A percentile compares a stretch with the other conserved stretches of the same genome.
These are phyloP conservation scores for Aspidiotus rigidus DNA, from an alignment of 2,888 invertebrate species.

Conservation along the genomic window DNA sequence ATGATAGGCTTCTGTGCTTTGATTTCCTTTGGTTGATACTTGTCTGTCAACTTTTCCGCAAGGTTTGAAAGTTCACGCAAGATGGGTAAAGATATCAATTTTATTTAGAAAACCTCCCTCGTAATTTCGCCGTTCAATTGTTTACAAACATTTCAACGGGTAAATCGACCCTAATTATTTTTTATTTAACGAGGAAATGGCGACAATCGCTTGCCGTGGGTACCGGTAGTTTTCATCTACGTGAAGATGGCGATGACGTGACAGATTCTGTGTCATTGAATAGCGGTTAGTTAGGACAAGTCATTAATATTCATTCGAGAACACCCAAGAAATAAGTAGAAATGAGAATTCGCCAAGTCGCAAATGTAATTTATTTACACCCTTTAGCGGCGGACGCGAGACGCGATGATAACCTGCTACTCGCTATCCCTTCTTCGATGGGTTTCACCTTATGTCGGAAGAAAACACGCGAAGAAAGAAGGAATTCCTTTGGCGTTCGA, in stretches of 20 bases:
- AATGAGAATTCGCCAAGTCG: constrained; percentile 34
- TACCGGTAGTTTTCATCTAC: too few species aligned
- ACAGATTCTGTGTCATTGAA: constrained; percentile 4
- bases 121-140: too few species aligned
- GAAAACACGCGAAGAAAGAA: neutral
- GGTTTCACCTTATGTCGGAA: constrained; percentile 3
- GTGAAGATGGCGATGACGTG: neutral
- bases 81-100: too few species aligned
- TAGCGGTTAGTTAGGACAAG: constrained; percentile 27
- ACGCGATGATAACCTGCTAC: neutral
- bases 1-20: too few species aligned
- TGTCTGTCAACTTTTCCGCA: too few species aligned
- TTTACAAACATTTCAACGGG: too few species aligned
- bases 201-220: too few species aligned
- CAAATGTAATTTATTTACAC: constrained; percentile 33
- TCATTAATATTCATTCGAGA: constrained; percentile 33
- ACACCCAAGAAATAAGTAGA: constrained; percentile 29
- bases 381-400: constrained; percentile 8
- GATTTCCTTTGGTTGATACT: too few species aligned
- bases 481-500: neutral
- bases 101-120: too few species aligned
- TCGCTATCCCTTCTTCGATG: neutral
- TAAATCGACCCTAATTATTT: too few species aligned
- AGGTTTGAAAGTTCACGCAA: too few species aligned
- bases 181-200: too few species aligned